These are phyloP conservation scores for Halcyon smyrnensis DNA, from an alignment of 2,797 vertebrate species.

Conservation along the genomic window DNA sequence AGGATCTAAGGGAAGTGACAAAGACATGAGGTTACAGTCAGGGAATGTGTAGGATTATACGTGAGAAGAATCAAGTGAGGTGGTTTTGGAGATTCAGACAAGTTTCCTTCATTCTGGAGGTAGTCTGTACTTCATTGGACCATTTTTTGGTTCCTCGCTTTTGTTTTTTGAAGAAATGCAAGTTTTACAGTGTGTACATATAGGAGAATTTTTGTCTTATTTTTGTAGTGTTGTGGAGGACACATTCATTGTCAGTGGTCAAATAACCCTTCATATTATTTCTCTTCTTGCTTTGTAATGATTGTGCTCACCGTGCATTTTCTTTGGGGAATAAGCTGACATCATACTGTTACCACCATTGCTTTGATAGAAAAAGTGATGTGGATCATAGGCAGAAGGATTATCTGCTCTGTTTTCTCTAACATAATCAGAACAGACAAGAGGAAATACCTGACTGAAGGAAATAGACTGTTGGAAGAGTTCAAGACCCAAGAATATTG, in stretches of 20 bases:
- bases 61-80: background rate
- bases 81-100: background rate
- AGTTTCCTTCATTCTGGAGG: background rate
- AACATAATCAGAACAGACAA: background rate
- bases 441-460: background rate
- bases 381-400: background rate
- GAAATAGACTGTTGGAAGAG: background rate
- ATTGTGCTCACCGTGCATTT: background rate
- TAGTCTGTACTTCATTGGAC: background rate
- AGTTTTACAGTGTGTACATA: background rate
- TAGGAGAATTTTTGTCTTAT: background rate
- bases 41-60: background rate
- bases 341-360: background rate
- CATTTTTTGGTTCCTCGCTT: accelerated
- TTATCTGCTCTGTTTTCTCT: background rate
- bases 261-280: background rate
- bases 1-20: background rate
- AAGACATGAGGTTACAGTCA: background rate
- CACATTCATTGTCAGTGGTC: background rate
- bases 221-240: background rate
- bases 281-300: background rate
- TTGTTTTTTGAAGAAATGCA: background rate
- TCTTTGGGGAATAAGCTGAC: background rate
- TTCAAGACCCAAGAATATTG: background rate
- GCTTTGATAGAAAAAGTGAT: background rate